phyloP scores from a whole-genome alignment of 2,888 invertebrate species.

The Nymphalis urticae region DNA sequence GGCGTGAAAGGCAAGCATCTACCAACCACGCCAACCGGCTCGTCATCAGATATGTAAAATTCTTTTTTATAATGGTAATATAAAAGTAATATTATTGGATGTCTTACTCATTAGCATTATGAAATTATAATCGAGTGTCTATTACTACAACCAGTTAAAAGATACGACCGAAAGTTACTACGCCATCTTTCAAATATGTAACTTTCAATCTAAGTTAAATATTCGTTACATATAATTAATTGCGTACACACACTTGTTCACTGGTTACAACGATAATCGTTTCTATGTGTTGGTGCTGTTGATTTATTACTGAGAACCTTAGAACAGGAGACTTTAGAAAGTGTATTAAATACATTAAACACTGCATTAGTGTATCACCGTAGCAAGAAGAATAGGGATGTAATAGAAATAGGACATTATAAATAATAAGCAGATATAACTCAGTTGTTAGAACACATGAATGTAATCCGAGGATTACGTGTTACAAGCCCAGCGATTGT shows the following conservation, averaged over 20 bases:
- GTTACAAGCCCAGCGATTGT: too few relatives aligned
- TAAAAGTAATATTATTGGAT: constrained; percentile 9
- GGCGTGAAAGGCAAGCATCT: too few relatives aligned
- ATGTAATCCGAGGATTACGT: too few relatives aligned
- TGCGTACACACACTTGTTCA: constrained; percentile 40
- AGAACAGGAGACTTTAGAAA: constrained; percentile 24
- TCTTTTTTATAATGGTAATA: background rate
- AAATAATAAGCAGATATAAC: too few relatives aligned
- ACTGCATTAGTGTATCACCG: background rate
- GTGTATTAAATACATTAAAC: background rate
- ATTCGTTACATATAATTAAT: constrained; percentile 43
- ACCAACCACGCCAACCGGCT: too few relatives aligned
- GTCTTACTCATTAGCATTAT: constrained; percentile 3
- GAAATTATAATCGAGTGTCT: constrained; percentile 6
- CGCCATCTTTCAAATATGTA: constrained; percentile 33
- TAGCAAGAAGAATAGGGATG: background rate
- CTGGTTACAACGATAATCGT: constrained; percentile 34
- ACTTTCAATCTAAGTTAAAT: constrained; percentile 35
- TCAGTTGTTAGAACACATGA: too few relatives aligned
- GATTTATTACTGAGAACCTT: constrained; percentile 39
- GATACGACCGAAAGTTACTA: constrained; percentile 19
- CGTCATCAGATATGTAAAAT: background rate
- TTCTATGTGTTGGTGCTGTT: constrained; percentile 35
- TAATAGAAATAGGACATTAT: too few relatives aligned
- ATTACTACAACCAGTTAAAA: constrained; percentile 13